Conservation (phyloP, 2,888 invertebrate genomes). For the Exocentrus adspersus region DNA sequence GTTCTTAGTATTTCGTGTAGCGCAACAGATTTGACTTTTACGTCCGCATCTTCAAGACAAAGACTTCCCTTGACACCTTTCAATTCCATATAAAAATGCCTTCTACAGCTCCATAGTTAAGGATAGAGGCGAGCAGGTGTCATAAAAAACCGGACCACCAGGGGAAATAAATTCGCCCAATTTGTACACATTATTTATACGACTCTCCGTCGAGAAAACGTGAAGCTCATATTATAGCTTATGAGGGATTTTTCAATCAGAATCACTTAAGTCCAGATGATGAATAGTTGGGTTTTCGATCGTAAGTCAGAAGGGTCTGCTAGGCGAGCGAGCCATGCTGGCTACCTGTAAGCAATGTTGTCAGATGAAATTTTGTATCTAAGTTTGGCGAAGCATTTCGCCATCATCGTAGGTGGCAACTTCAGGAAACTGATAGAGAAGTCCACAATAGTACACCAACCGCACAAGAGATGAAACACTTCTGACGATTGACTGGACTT, state of each 20-base stretch:
- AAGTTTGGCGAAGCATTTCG: too few species aligned
- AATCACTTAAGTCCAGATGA: slow-evolving; percentile 51
- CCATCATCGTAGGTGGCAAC: too few species aligned
- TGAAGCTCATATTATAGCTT: slow-evolving; percentile 40
- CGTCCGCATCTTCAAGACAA: too few species aligned
- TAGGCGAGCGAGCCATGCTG: slow-evolving; percentile 28
- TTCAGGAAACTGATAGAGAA: too few species aligned
- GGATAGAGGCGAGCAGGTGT: not conserved
- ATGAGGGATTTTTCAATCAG: slow-evolving; percentile 51
- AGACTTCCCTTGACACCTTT: too few species aligned
- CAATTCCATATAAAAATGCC: not conserved
- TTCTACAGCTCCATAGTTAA: not conserved
- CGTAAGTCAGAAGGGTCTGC: slow-evolving; percentile 43
- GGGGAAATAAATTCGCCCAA: slow-evolving; percentile 13
- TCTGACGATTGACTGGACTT: too few species aligned
- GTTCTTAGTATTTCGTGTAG: too few species aligned
- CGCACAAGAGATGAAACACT: too few species aligned
- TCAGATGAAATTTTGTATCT: too few species aligned
- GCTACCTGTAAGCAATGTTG: slow-evolving; percentile 32
- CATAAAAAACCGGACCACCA: slow-evolving; percentile 5
- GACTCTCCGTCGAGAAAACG: slow-evolving; percentile 31
- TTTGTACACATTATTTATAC: slow-evolving; percentile 24
- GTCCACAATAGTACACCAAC: too few species aligned
- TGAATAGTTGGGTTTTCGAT: slow-evolving; percentile 45
- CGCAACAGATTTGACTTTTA: too few species aligned